phyloP scores from a whole-genome alignment of 2,113 vertebrate genomes.

The Etheostoma spectabile region DNA sequence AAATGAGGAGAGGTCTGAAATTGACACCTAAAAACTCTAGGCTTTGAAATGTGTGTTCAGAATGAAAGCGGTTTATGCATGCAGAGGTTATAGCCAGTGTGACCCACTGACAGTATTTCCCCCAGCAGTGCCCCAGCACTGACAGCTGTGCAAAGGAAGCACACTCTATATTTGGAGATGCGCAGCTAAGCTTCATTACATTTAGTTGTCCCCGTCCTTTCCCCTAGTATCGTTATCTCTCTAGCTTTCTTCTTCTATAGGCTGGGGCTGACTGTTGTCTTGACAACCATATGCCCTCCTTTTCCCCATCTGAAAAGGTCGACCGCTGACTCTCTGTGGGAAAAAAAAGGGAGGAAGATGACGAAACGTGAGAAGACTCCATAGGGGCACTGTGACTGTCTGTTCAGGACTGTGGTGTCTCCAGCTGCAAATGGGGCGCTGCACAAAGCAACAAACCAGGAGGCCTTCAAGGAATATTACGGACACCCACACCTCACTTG shows the following conservation, averaged over 20 bases:
- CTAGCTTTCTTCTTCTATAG: slow-evolving; percentile 20
- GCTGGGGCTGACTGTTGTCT: slow-evolving; percentile 61
- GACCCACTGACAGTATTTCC: slow-evolving; percentile 38
- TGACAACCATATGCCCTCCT: slow-evolving; percentile 72
- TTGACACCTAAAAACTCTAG: not conserved
- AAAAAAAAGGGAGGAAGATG: not conserved
- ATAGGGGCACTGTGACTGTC: not conserved
- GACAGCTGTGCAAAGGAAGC: slow-evolving; percentile 50
- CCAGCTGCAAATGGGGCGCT: not conserved
- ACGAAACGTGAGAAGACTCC: slow-evolving; percentile 8
- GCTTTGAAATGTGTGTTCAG: slow-evolving; percentile 9
- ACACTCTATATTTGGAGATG: slow-evolving; percentile 59
- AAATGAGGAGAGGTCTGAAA: not conserved
- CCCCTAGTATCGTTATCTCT: slow-evolving; percentile 20
- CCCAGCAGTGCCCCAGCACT: slow-evolving; percentile 25
- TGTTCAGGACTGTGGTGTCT: slow-evolving; percentile 2
- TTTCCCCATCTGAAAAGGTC: slow-evolving; percentile 39
- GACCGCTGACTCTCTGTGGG: slow-evolving; percentile 44
- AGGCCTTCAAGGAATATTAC: not conserved
- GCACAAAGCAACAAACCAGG: not conserved
- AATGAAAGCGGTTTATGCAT: slow-evolving; percentile 5
- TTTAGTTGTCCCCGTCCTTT: slow-evolving; percentile 40
- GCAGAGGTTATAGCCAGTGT: not conserved
- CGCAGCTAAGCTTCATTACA: slow-evolving; percentile 52
- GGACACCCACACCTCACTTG: not conserved